Evolutionary conservation across 2,888 invertebrate species (phyloP), one percentile per base, ranked within the genome.

Genomic region (Pseudococcus longispinus): DNA sequence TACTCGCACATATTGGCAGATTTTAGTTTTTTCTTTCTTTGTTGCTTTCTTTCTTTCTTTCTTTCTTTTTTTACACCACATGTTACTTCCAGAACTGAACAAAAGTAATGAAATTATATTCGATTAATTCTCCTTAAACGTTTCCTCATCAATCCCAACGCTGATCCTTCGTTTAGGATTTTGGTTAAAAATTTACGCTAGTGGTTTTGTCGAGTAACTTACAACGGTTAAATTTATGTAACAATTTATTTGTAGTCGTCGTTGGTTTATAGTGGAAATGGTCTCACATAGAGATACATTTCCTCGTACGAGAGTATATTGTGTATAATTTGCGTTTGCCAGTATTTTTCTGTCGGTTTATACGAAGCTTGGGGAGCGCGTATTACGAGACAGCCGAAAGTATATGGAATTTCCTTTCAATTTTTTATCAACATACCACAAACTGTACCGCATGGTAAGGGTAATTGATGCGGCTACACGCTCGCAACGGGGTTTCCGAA

Each of bases 391-490:
- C 18, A 29, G 29, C 74, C 74, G 29, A 74, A 74, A 51, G 51
- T 51, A 15, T 51, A 26, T 32, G 37, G 13, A 74, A 37, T 74
- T 74, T 74, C 74, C 74, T 74, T 37, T 74, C 74, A 74, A 74
- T 74, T 74, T 74, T 74, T 74, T 74, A 74, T 74, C 74, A 74
- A n/a, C 74, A n/a, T 37, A 74, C 18, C 23, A 23, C 65, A 65
- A n/a, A 65, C 65, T 5, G 65, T 26, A 65, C 65, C 37, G 74
- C 74, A n/a, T n/a, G 74, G 74, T 32, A 37, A 37, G 37, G 18
- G 74, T 74, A 74, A 74, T 74, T 74, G 74, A 74, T 74, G 74
- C 74, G 74, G 74, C 37, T 74, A 37, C 74, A 74, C 37, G 32
- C n/a, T 74, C 74, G 74, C 74, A 74, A 74, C 74, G 37, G 74